A percentile compares a stretch with the other conserved stretches of the same genome.
These are phyloP conservation scores for Eupithecia centaureata DNA, from an alignment of 2,888 invertebrate genomes.

Conservation along the genomic window DNA sequence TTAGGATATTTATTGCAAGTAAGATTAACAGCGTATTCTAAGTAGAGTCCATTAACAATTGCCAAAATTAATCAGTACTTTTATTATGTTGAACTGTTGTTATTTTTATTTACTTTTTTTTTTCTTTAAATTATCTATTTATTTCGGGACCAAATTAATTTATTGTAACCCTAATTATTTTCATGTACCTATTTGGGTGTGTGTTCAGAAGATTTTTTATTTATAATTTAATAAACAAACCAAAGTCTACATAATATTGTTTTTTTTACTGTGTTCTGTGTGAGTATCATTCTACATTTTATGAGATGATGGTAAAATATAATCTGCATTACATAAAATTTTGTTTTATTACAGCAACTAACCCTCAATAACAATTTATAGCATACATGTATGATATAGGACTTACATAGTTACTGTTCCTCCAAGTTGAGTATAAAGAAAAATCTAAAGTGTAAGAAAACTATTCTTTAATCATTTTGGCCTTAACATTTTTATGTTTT, in stretches of 20 bases:
- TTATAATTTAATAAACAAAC: conserved; percentile 83
- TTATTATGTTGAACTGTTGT: conserved; percentile 72
- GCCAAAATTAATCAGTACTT: conserved; percentile 83
- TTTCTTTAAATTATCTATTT: conserved; percentile 80
- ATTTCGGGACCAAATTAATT: conserved; percentile 84
- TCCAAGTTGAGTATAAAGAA: not conserved
- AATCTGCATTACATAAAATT: conserved; percentile 64
- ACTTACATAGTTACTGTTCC: not conserved
- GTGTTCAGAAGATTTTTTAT: conserved; percentile 79
- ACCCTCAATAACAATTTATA: not conserved
- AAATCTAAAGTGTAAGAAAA: conserved; percentile 16
- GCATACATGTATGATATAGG: no score
- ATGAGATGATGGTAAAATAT: conserved; percentile 68
- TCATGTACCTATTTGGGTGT: conserved; percentile 74
- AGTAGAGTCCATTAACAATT: conserved; percentile 80
- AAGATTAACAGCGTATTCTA: conserved; percentile 73
- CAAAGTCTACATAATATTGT: conserved; percentile 80
- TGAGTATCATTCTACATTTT: conserved; percentile 67
- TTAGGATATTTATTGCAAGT: conserved; percentile 78
- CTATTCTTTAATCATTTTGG: conserved; percentile 38
- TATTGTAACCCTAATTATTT: conserved; percentile 76
- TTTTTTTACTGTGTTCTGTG: conserved; percentile 72
- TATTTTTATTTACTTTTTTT: conserved; percentile 64
- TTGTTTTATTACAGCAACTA: conserved; percentile 51
- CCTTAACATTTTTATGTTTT: conserved; percentile 55